Conservation (phyloP, 2,888 invertebrate species). For the Meiosimyza platycephala region DNA sequence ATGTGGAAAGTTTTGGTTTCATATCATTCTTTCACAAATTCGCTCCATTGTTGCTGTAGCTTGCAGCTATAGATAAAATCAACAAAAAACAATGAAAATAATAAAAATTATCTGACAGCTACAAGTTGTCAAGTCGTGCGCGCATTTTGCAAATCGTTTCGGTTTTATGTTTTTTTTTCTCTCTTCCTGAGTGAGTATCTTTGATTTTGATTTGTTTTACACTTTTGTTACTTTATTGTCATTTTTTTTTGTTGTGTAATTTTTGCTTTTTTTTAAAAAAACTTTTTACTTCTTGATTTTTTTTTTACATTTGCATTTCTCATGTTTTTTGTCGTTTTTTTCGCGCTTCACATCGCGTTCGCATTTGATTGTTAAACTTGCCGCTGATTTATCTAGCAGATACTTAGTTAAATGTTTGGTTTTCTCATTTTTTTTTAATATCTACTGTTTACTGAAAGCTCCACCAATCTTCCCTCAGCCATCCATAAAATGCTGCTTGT, state of each 20-base stretch:
- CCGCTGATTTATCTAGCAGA: constrained; percentile 25
- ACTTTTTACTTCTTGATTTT: not conserved
- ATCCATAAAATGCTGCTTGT: not conserved
- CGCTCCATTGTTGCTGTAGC: too few relatives aligned
- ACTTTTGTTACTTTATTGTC: not conserved
- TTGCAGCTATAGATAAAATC: too few relatives aligned
- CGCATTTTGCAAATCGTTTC: not conserved
- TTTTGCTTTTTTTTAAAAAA: not conserved
- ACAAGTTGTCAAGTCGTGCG: constrained; percentile 32
- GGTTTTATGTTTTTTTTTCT: not conserved
- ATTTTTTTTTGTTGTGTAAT: not conserved
- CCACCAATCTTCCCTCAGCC: not conserved
- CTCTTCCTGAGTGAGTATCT: not conserved
- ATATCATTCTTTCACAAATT: too few relatives aligned
- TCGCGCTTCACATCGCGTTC: not conserved
- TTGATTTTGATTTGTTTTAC: constrained; percentile 3
- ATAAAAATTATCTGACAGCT: constrained; percentile 29
- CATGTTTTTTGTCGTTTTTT: not conserved
- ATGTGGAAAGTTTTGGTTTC: too few relatives aligned
- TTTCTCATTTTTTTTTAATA: not conserved
- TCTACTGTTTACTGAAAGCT: not conserved
- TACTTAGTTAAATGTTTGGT: constrained; percentile 15
- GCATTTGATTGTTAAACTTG: constrained; percentile 7
- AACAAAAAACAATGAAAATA: too few relatives aligned
- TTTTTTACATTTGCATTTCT: not conserved